These are phyloP conservation scores for Anastrepha obliqua DNA, from an alignment of 1,140 invertebrate species.

Conservation along the genomic window DNA sequence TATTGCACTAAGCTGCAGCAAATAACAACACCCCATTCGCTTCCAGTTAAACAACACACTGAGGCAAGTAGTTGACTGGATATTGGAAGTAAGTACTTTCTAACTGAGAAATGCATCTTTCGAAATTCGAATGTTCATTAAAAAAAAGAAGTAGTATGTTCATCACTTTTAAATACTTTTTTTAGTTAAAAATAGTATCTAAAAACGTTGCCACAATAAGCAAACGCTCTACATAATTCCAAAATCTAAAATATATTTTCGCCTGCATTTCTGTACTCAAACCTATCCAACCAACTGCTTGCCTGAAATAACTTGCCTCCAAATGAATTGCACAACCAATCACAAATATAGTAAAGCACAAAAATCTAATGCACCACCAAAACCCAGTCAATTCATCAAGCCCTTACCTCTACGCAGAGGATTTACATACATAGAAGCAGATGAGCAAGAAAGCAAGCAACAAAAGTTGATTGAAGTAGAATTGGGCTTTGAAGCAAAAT, in stretches of 20 bases:
- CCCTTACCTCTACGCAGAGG: not conserved
- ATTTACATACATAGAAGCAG: not conserved
- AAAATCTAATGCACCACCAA: not conserved
- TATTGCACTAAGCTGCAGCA: not conserved
- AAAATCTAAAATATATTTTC: too few relatives aligned
- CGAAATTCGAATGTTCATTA: too few relatives aligned
- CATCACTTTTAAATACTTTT: too few relatives aligned
- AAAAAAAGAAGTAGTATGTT: too few relatives aligned
- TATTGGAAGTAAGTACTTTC: not conserved
- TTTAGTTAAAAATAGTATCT: too few relatives aligned
- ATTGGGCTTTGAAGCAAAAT: not conserved
- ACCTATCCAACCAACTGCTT: not conserved
- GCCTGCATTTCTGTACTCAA: too few relatives aligned
- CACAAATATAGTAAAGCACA: not conserved
- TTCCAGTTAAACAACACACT: not conserved
- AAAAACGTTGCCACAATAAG: too few relatives aligned
- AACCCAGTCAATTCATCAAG: not conserved
- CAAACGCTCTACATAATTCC: too few relatives aligned
- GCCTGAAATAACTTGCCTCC: not conserved
- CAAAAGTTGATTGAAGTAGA: not conserved
- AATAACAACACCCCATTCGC: constrained; percentile 3
- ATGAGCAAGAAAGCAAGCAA: not conserved
- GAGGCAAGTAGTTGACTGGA: not conserved
- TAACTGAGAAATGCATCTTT: too few relatives aligned
- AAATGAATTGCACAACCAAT: constrained; percentile 6